These are phyloP conservation scores for Myotis pilosus DNA, from an alignment of 2,797 vertebrate genomes.

Conservation along the genomic window DNA sequence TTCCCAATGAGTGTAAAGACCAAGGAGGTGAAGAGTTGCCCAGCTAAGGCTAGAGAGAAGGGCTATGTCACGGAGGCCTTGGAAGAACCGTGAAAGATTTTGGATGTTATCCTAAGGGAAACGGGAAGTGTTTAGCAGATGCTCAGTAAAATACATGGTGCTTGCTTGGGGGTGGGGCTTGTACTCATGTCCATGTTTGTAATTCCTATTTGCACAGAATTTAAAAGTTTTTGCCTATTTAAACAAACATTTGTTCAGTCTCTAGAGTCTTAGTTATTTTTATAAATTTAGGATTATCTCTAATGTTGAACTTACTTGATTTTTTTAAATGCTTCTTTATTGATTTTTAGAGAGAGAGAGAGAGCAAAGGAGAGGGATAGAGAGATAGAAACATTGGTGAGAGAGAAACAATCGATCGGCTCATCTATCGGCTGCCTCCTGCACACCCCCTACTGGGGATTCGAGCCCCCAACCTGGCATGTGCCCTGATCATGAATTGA, in stretches of 20 bases:
- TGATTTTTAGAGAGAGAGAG: no score
- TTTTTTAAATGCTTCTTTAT: no score
- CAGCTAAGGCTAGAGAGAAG: background rate
- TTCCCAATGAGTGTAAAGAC: background rate
- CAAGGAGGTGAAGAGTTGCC: background rate
- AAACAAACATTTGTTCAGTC: background rate
- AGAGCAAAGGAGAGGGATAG: no score
- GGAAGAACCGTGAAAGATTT: background rate
- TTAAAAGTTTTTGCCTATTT: background rate
- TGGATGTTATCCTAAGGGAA: background rate
- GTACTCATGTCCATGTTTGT: background rate
- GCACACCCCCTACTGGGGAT: no score
- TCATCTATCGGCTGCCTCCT: no score
- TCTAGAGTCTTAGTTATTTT: slow-evolving; percentile 6
- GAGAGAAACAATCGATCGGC: no score
- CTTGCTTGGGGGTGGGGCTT: background rate
- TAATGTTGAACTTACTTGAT: no score
- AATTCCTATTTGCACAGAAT: background rate
- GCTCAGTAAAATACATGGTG: background rate
- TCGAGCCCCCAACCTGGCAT: no score
- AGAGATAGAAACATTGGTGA: no score
- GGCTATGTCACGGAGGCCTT: background rate
- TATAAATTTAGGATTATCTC: background rate
- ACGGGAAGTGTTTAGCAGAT: background rate
- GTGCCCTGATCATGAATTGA: no score